Evolutionary conservation across 2,113 vertebrate species (phyloP), one percentile per base, ranked within the genome.

Genomic region (Rhinoptilus africanus): DNA sequence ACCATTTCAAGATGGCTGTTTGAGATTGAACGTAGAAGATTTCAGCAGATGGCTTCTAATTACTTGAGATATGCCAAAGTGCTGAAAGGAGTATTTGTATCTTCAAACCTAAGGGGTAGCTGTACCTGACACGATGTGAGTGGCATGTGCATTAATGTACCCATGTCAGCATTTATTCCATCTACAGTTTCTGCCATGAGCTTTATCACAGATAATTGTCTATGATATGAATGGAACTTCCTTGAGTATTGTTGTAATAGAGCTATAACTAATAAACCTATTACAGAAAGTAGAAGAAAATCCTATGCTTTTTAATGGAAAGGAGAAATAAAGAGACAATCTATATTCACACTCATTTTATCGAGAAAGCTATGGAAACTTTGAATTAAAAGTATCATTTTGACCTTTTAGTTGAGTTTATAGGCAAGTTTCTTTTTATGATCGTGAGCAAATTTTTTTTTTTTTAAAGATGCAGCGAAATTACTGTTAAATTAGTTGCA

Each of bases 371-470:
- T 85, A 45, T 89, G 66, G 84, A 96, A 94, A 94, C 87, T 80
- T 92, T 88, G 86, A 91, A 74, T 71, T 93, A 84, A 92, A 92
- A 89, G n/a, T 96, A 91, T 53, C 77, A 93, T 95, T 97, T 95
- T 98, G 91, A 93, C 96, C 94, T 98, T 98, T 97, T 95, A 93
- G 95, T 97, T 97, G 94, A 95, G 95, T 97, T 97, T 96, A 93
- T 97, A 95, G 90, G 93, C 74, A 92, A 97, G 92, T 91, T 93
- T 68, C 88, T 97, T 98, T 97, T 92, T 96, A 97, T 88, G 93
- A 77, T 77, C 1, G 2, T 0, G 12, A 67, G 51, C 35, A 68
- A 34, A 9, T 59, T 17, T 79, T 51, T 10, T 73, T 73, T 89
- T 89, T 80, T 92, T 95, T 75, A 81, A 96, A 89, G 86, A 93